These are phyloP conservation scores for Nanorana parkeri DNA, from an alignment of 2,113 vertebrate species.

Conservation along the genomic window DNA sequence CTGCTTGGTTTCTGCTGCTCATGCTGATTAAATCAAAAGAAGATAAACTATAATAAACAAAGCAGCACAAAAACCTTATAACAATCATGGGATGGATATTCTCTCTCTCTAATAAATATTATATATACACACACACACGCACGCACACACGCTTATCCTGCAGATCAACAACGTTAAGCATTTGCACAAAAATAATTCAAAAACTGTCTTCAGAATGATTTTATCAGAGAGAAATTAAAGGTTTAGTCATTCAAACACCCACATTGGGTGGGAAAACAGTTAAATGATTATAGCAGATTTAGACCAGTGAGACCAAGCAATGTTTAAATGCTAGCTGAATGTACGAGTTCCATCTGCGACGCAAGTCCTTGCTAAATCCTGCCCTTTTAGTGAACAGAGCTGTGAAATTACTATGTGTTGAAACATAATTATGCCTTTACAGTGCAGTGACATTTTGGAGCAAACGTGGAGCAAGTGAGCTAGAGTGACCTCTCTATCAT, in stretches of 20 bases:
- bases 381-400: constrained; percentile 37
- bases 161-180: constrained; percentile 11
- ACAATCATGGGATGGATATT: too few relatives aligned
- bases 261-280: constrained; percentile 5
- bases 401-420: constrained; percentile 41
- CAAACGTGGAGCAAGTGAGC: not conserved
- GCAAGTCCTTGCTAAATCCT: constrained; percentile 40
- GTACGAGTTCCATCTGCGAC: constrained; percentile 32
- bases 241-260: constrained; percentile 24
- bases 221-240: constrained; percentile 37
- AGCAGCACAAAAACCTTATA: too few relatives aligned
- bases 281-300: constrained; percentile 9
- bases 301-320: not conserved
- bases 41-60: too few relatives aligned
- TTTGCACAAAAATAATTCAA: constrained; percentile 10
- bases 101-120: too few relatives aligned
- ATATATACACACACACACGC: too few relatives aligned
- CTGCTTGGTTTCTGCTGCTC: too few relatives aligned
- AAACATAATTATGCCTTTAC: constrained; percentile 45
- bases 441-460: constrained; percentile 43
- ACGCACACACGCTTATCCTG: too few relatives aligned
- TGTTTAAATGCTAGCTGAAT: not conserved
- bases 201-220: constrained; percentile 3
- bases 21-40: too few relatives aligned
- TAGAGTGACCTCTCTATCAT: constrained; percentile 15